Percentiles rank a stretch among this genome's conserved stretches.
Evolutionary conservation across 1,140 invertebrate genomes (phyloP).

Genomic region (Leptinotarsa defecta): DNA sequence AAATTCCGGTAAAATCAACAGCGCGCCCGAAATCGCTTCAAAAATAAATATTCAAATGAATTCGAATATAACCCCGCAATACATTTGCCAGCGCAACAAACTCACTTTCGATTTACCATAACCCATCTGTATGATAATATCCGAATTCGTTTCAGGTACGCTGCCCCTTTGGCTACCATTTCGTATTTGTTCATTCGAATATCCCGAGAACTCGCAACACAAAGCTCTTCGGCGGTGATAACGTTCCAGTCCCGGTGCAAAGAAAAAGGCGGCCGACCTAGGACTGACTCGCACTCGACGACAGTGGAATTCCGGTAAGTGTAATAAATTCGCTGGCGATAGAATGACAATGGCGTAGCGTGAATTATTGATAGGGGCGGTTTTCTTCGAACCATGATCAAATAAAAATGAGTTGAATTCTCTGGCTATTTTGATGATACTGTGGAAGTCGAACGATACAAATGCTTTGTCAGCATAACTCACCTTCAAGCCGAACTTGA

Average conservation of each 20-base stretch:
- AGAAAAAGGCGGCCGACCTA: neutral
- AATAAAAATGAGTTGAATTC: too few species aligned
- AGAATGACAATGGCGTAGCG: too few species aligned
- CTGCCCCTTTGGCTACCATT: constrained; percentile 12
- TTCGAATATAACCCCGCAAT: neutral
- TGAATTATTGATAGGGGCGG: too few species aligned
- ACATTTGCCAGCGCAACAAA: neutral
- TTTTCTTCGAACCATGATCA: too few species aligned
- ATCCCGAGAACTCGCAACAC: constrained; percentile 11
- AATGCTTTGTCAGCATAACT: too few species aligned
- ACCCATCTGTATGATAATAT: constrained; percentile 7
- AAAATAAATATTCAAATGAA: neutral
- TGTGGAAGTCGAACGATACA: too few species aligned
- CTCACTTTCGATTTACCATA: neutral
- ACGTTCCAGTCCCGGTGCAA: constrained; percentile 12
- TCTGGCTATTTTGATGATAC: too few species aligned
- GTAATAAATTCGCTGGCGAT: neutral
- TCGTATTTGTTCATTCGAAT: constrained; percentile 13
- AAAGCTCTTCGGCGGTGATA: constrained; percentile 11
- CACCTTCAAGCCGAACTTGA: too few species aligned
- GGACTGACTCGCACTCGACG: neutral
- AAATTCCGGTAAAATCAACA: too few species aligned
- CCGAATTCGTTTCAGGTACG: constrained; percentile 10
- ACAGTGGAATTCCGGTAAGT: constrained; percentile 11
- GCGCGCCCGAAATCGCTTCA: neutral